These are phyloP conservation scores for Myotis yumanensis DNA, from an alignment of 2,113 vertebrate genomes.

Conservation along the genomic window DNA sequence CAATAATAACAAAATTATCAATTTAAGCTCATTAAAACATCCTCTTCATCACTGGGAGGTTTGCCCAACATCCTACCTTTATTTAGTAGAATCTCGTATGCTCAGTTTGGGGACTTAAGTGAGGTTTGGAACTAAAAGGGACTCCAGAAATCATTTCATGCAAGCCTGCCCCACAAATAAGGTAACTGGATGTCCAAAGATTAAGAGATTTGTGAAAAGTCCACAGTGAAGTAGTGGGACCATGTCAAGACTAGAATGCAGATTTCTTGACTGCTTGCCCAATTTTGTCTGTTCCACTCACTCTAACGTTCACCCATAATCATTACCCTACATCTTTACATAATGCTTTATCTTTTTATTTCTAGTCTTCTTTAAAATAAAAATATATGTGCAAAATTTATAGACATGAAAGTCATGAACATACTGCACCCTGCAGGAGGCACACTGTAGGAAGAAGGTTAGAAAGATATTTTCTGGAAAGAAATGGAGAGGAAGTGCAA, in stretches of 20 bases:
- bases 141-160: not conserved
- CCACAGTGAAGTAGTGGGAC: not conserved
- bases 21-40: not conserved
- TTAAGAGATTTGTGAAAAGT: not conserved
- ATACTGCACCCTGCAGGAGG: not conserved
- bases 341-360: constrained; percentile 5
- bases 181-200: not conserved
- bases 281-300: not conserved
- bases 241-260: not conserved
- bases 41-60: not conserved
- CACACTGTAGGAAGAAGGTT: not conserved
- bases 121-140: not conserved
- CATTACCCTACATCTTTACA: constrained; percentile 15
- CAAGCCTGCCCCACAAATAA: constrained; percentile 1
- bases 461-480: not conserved
- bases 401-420: constrained; percentile 11
- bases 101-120: not conserved
- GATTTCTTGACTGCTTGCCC: not conserved
- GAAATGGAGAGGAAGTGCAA: not conserved
- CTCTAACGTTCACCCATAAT: not conserved
- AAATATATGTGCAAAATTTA: not conserved
- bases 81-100: not conserved
- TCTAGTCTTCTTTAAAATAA: constrained; percentile 42
- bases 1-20: constrained; percentile 46
- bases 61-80: not conserved